Base-by-base conservation (phyloP, 2,888 invertebrate species). In the Lasioglossum figueresi region DNA sequence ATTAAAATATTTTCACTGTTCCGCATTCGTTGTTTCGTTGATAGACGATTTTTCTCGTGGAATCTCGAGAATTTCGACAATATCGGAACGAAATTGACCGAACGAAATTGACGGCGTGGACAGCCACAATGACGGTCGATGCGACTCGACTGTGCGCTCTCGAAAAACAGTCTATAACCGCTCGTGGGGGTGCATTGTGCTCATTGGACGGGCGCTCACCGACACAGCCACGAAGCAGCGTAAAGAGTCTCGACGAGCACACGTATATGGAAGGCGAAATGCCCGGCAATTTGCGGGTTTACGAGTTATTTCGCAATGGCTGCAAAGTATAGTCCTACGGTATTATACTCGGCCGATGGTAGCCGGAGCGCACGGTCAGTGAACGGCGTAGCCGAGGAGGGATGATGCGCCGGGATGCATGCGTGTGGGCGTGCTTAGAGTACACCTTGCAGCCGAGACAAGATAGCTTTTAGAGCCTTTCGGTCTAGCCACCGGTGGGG, bases 231-330 rank as follows among this genome's bases (percentile, higher is more conserved):
- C 34, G 37, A 31, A 34, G 37, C 68, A 63, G 52, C 78, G 76
- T 77, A 87, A 88, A 85, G 83, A 87, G 82, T 52, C 52, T 79
- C 79, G 68, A 19, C 74, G 75, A 71, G 63, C 84, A 73, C 87
- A 80, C 83, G 86, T 89, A 85, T 87, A 88, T 83, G 92, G 91
- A 88, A 93, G 31, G 92, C 92, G 93, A 93, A 94, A 95, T 94
- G 93, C 94, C 94, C 93, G 90, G 94, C 94, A 95, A 95, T 95
- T 95, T 95, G 94, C 94, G 93, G 94, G 90, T 95, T 95, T 95
- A 95, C 95, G 95, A 95, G 95, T 95, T 95, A 95, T 94, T 95
- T 94, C 95, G 93, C 95, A 95, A 95, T 95, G 95, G 95, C 94
- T 94, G 94, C 94, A 95, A 95, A 95, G 94, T 95, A 95, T 94